Conservation (phyloP, 2,888 invertebrate genomes). For the Campaea margaritaria region DNA sequence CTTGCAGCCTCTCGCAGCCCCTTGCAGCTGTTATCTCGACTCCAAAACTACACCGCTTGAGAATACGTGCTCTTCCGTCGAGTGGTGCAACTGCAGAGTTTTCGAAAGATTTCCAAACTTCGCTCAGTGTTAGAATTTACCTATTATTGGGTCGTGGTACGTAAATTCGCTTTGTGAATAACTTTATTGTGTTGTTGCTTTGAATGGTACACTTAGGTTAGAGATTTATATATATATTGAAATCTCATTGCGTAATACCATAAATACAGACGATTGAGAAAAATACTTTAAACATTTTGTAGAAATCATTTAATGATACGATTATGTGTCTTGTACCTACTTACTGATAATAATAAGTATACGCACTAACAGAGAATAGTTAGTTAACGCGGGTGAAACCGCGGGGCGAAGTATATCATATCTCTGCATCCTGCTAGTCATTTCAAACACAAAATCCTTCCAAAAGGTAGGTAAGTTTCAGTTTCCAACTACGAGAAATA, state of each 20-base stretch:
- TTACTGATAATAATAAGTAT: too few species aligned
- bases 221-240: not conserved
- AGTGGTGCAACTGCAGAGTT: conserved; percentile 44
- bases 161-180: conserved; percentile 14
- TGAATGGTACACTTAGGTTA: not conserved
- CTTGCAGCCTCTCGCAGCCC: conserved; percentile 49
- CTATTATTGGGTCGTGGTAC: conserved; percentile 33
- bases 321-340: too few species aligned
- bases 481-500: too few species aligned
- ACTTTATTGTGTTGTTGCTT: not conserved
- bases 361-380: too few species aligned
- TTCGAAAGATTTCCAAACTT: conserved; percentile 42
- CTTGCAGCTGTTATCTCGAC: conserved; percentile 60
- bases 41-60: conserved; percentile 54
- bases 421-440: too few species aligned
- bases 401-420: too few species aligned
- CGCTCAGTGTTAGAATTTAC: conserved; percentile 27
- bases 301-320: too few species aligned
- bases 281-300: too few species aligned
- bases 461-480: too few species aligned
- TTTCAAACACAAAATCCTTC: too few species aligned
- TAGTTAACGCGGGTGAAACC: too few species aligned
- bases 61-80: conserved; percentile 51
- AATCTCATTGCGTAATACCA: not conserved
- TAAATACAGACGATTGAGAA: too few species aligned